A percentile compares a stretch with the other conserved stretches of the same genome.
phyloP scores from a whole-genome alignment of 2,888 invertebrate genomes.

The Nudaria mundana region DNA sequence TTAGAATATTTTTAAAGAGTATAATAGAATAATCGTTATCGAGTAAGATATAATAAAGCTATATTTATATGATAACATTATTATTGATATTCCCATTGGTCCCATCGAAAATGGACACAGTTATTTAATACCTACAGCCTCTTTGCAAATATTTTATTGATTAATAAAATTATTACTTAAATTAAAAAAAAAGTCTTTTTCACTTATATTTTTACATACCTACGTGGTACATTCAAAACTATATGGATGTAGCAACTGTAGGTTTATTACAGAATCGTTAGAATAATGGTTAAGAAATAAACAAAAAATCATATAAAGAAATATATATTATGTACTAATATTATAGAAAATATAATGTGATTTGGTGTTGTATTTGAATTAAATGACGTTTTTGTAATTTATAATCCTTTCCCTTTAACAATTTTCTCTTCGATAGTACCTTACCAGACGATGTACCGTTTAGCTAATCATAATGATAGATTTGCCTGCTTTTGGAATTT shows the following conservation, averaged over 20 bases:
- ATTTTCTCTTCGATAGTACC: conserved; percentile 17
- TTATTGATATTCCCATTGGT: conserved; percentile 53
- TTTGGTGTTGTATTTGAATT: conserved; percentile 81
- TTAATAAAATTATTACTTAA: conserved; percentile 51
- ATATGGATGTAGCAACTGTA: conserved; percentile 37
- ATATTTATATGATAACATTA: conserved; percentile 43
- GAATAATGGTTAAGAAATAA: conserved; percentile 51
- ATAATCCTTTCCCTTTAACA: conserved; percentile 66
- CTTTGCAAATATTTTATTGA: conserved; percentile 65
- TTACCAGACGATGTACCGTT: too few species aligned
- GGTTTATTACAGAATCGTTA: conserved; percentile 52
- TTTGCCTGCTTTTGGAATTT: too few species aligned
- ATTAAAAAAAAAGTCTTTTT: conserved; percentile 47
- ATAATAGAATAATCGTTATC: conserved; percentile 56
- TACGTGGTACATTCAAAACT: conserved; percentile 26
- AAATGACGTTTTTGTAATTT: conserved; percentile 75
- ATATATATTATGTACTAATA: conserved; percentile 71
- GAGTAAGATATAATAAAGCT: conserved; percentile 50
- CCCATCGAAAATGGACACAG: conserved; percentile 48
- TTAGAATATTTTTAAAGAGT: conserved; percentile 53
- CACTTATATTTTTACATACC: conserved; percentile 45
- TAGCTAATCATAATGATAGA: too few species aligned
- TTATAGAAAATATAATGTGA: conserved; percentile 81
- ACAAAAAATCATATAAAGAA: conserved; percentile 61
- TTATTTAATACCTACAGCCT: conserved; percentile 40